phyloP scores from a whole-genome alignment of 2,797 vertebrate species.

The Peromyscus nudipes region DNA sequence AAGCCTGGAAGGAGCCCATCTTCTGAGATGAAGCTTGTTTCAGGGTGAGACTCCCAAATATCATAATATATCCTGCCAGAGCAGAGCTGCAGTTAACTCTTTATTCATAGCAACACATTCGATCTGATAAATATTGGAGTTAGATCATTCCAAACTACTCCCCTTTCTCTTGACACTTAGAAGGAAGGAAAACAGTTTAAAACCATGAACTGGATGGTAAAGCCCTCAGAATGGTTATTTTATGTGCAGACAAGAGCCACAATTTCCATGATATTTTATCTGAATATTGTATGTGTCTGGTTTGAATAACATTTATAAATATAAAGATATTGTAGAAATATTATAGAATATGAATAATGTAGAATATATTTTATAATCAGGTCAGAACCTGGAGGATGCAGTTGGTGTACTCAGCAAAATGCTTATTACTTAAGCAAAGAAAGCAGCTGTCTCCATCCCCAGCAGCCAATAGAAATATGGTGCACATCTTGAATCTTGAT shows the following conservation, averaged over 20 bases:
- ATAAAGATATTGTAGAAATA: neutral
- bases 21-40: constrained; percentile 76
- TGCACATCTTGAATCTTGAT: neutral
- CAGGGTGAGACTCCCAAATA: constrained; percentile 72
- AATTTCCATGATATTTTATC: neutral
- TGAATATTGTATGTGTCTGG: neutral
- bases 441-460: neutral
- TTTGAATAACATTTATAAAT: neutral
- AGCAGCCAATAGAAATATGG: neutral
- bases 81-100: constrained; percentile 58
- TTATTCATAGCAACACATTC: constrained; percentile 61
- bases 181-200: neutral
- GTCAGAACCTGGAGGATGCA: neutral
- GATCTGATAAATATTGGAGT: constrained; percentile 70
- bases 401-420: too few species aligned
- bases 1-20: neutral
- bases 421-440: neutral
- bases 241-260: neutral
- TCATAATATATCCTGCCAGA: constrained; percentile 46
- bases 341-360: neutral
- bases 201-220: neutral
- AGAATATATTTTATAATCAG: neutral
- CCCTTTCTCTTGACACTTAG: neutral
- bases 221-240: neutral
- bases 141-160: constrained; percentile 53